Base-by-base conservation (phyloP, 2,888 invertebrate species). In the Erebia palarica region DNA sequence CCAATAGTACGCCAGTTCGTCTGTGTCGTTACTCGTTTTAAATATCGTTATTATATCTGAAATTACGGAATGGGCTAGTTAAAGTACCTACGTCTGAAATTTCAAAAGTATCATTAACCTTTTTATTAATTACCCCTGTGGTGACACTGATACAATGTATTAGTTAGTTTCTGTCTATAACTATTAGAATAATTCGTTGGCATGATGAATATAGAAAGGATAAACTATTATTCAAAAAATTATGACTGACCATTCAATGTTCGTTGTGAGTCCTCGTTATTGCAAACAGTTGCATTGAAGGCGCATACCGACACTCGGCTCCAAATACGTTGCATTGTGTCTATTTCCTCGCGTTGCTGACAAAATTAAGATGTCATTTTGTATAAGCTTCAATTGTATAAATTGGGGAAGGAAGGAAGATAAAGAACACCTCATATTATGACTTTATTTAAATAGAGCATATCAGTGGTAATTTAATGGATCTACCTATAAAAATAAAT, bases 1-100 rank as follows among this genome's bases (percentile, higher is more conserved):
- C 96, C 96, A 96, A 70, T 94, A 94, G 77, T 95, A 94, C 4
- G 89, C 80, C 65, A 96, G 84, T 82, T 95, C 95, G 68, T 95
- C 92, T 74, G 95, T 94, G 80, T 96, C 89, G 64, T 92, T 91
- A 64, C 94, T 94, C 55, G 84, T 86, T 84, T 89, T 92, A 74
- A 93, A 92, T 69, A 87, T 83, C 58, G 84, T 73, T 78, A 91
- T 90, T 0, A 93, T 79, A 78, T 92, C 93, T 93, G 85, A 3
- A 84, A 81, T 14, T 65, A 27, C 55, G 36, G 27, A 65, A 51
- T 14, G 36, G 14, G 14, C 16, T 57, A 11, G 11, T 69, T n/a
- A 53, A 53, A 60, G n/a, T 60, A 21, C 53, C 21, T 21, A 36
- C 36, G 18, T 21, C 51, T 18, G n/a, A 57, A 68, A 68, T 53